Base-by-base conservation (phyloP, 2,888 invertebrate species). In the Rugalucina vietnamica region DNA sequence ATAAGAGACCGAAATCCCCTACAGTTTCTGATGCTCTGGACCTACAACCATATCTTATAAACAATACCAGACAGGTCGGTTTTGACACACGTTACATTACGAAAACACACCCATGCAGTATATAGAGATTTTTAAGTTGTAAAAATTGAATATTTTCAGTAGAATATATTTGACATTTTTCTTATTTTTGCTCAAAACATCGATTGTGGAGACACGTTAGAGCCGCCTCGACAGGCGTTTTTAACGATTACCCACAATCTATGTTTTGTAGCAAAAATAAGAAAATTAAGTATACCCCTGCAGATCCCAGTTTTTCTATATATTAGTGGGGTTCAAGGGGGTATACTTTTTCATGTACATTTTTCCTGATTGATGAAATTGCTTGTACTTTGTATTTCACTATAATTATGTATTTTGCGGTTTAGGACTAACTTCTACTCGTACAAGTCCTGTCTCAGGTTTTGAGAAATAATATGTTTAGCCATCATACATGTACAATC, bases 61-160 rank as follows among this genome's bases (percentile, higher is more conserved):
- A 74, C 24, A 76, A 84, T 29, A 72, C 84, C 0, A 84, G 84
- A 84, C 84, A 84, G 84, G 84, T 80, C 21, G 5, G 60, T 60
- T 24, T 60, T n/a, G 12, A 43, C 8, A 43, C 43, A 12, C 18
- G 10, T n/a, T n/a, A n/a, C n/a, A n/a, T n/a, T 43, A 43, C 43
- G 18, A 43, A 43, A 8, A 8, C n/a, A n/a, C 54, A 54, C n/a
- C n/a, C n/a, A 54, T 18, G 10, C 4, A 54, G 12, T 18, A 8
- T 54, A 18, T 5, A 54, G 4, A 54, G 4, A 10, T n/a, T 54
- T 54, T 18, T 54, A 54, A 21, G 43, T 43, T 43, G 43, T 8
- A 18, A 12, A 12, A 43, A n/a, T n/a, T 43, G 8, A 43, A 8
- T 18, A 43, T 12, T 43, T 18, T 43, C 43, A 8, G 8, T 43